Evolutionary conservation across 2,113 vertebrate genomes (phyloP).

Genomic region (Microtus pennsylvanicus): DNA sequence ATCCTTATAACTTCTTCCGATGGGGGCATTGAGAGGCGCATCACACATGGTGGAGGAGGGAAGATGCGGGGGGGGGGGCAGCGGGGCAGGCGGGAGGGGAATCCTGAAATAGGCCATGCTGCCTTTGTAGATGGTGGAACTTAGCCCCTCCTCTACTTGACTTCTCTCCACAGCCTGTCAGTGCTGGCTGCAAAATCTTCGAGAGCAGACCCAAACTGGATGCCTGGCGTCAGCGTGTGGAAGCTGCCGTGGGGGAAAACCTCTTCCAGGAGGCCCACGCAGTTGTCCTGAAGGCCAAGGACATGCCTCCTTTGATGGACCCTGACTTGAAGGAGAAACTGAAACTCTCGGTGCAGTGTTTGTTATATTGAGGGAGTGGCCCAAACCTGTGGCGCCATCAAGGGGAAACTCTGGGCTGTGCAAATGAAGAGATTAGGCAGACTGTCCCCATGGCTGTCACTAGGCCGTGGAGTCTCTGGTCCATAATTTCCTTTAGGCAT

Average conservation of each 20-base stretch:
- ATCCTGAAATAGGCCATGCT: not conserved
- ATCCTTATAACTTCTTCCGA: not conserved
- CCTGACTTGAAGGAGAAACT: slow-evolving; percentile 24
- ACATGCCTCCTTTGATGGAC: slow-evolving; percentile 63
- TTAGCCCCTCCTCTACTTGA: not conserved
- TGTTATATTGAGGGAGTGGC: not conserved
- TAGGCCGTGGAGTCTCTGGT: not conserved
- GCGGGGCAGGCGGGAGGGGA: fast-evolving
- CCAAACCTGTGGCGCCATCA: not conserved
- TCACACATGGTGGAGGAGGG: not conserved
- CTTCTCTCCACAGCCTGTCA: slow-evolving; percentile 84
- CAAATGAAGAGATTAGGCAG: not conserved
- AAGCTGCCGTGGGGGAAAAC: slow-evolving; percentile 83
- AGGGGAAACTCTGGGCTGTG: not conserved
- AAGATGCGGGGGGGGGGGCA: not conserved
- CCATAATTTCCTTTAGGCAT: not conserved
- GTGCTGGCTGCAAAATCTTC: slow-evolving; percentile 85
- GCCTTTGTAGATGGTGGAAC: not conserved
- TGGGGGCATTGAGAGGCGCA: not conserved
- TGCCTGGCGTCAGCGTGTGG: slow-evolving; percentile 85
- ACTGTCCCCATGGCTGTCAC: not conserved
- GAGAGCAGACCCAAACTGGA: slow-evolving; percentile 85
- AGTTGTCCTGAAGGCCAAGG: slow-evolving; percentile 79
- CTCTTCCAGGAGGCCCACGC: slow-evolving; percentile 87
- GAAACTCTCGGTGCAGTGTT: not conserved